A percentile compares a stretch with the other conserved stretches of the same genome.
Conservation (phyloP, 2,888 invertebrate genomes). For the Stenchaetothrips biformis region DNA sequence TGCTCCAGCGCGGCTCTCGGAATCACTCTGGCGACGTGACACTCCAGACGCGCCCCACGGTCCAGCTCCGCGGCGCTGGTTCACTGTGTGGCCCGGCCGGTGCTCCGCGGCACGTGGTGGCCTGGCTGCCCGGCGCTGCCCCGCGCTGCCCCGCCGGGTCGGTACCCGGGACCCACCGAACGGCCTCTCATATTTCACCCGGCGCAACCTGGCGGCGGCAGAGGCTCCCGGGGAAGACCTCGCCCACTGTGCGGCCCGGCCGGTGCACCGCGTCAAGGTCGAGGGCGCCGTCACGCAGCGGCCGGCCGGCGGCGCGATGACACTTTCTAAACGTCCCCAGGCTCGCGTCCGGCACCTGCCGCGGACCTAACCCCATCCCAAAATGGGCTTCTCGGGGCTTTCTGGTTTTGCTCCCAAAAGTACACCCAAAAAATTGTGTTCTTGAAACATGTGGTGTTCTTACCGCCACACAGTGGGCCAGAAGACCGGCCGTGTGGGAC, state of each 20-base stretch:
- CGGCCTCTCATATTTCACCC: not conserved
- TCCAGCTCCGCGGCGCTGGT: not conserved
- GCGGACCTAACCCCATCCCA: not conserved
- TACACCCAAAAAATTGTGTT: too few species aligned
- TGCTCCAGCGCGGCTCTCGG: too few species aligned
- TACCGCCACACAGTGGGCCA: too few species aligned
- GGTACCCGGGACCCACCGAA: not conserved
- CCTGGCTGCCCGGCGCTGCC: not conserved
- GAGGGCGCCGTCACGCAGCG: too few species aligned
- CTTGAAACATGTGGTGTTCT: too few species aligned
- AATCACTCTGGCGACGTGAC: too few species aligned
- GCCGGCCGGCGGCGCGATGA: not conserved
- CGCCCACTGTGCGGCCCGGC: not conserved
- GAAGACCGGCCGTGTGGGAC: too few species aligned
- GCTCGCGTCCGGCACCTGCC: not conserved
- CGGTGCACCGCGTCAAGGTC: too few species aligned
- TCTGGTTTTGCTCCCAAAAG: too few species aligned
- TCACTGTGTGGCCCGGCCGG: not conserved
- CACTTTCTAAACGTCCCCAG: not conserved
- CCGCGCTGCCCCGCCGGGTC: not conserved
- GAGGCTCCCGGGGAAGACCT: not conserved
- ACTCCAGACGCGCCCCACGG: too few species aligned
- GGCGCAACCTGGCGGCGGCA: not conserved
- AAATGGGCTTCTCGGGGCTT: too few species aligned
- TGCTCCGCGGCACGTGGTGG: not conserved